Percentiles rank a stretch among this genome's conserved stretches.
These are phyloP conservation scores for Cephus nigrinus DNA, from an alignment of 2,888 invertebrate genomes.

Conservation along the genomic window DNA sequence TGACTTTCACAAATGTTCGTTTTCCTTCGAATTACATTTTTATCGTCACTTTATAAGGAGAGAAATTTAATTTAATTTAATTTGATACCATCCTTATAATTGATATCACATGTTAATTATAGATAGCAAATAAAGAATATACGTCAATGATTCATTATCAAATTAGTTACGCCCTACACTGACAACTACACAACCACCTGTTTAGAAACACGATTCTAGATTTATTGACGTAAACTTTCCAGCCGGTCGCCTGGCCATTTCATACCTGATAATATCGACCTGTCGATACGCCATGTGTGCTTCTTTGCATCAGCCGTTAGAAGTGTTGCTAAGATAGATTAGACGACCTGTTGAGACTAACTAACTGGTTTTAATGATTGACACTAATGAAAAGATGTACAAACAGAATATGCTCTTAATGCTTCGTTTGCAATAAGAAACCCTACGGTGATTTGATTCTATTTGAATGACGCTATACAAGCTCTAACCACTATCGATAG, in stretches of 20 bases:
- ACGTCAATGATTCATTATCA: background rate
- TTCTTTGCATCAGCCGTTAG: background rate
- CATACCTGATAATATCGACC: background rate
- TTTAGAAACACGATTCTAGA: background rate
- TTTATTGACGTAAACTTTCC: background rate
- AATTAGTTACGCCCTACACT: background rate
- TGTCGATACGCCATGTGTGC: background rate
- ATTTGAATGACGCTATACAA: background rate
- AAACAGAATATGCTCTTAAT: background rate
- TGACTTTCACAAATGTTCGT: background rate
- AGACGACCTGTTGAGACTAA: background rate
- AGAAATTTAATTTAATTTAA: background rate
- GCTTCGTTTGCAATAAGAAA: background rate
- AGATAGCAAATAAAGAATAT: background rate
- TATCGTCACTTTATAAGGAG: background rate
- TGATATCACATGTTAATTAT: background rate
- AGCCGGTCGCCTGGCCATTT: background rate
- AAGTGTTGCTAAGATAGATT: slow-evolving; percentile 1
- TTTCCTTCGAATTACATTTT: background rate
- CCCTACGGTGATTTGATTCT: background rate
- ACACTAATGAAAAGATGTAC: slow-evolving; percentile 6
- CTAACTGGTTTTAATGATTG: slow-evolving; percentile 3
- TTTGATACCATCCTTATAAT: background rate
- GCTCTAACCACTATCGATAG: background rate
- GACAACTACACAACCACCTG: background rate